A percentile compares a stretch with the other conserved stretches of the same genome.
Evolutionary conservation across 2,888 invertebrate species (phyloP).

Genomic region (Caenorhabditis imperialis): DNA sequence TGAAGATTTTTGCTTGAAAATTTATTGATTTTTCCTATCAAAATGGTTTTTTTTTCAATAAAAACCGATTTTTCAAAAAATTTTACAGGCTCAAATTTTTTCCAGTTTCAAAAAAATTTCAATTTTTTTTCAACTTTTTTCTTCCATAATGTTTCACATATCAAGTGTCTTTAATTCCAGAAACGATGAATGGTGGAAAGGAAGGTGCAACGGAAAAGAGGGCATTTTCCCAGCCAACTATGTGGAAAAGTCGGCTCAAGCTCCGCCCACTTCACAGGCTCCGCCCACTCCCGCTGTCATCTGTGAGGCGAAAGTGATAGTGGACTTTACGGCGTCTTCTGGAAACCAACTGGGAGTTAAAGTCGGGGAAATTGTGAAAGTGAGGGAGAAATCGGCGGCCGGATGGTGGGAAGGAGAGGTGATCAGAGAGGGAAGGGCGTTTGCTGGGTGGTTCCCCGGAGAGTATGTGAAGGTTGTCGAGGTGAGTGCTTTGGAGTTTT

Average conservation of each 20-base stretch:
- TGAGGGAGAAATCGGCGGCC: constrained; percentile 94
- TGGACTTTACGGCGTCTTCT: constrained; percentile 84
- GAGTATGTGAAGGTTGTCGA: constrained; percentile 88
- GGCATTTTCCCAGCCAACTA: constrained; percentile 99
- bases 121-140: too few relatives aligned
- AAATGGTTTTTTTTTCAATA: too few relatives aligned
- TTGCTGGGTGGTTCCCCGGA: constrained; percentile 99
- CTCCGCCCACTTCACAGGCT: neutral
- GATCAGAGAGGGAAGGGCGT: constrained; percentile 81
- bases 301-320: constrained; percentile 57
- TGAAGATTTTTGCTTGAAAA: too few relatives aligned
- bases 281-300: constrained; percentile 14
- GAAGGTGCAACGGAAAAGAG: constrained; percentile 83
- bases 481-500: constrained; percentile 23
- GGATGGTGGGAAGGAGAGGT: constrained; percentile 99
- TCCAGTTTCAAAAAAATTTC: too few relatives aligned
- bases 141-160: too few relatives aligned
- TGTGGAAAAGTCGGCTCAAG: constrained; percentile 80
- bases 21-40: too few relatives aligned
- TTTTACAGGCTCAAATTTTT: too few relatives aligned
- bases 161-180: constrained; percentile 79
- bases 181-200: constrained; percentile 99
- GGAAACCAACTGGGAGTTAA: constrained; percentile 91
- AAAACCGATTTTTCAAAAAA: too few relatives aligned
- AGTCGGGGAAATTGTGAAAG: constrained; percentile 87